phyloP scores from a whole-genome alignment of 2,888 invertebrate genomes.

The Gerosis bhagava region DNA sequence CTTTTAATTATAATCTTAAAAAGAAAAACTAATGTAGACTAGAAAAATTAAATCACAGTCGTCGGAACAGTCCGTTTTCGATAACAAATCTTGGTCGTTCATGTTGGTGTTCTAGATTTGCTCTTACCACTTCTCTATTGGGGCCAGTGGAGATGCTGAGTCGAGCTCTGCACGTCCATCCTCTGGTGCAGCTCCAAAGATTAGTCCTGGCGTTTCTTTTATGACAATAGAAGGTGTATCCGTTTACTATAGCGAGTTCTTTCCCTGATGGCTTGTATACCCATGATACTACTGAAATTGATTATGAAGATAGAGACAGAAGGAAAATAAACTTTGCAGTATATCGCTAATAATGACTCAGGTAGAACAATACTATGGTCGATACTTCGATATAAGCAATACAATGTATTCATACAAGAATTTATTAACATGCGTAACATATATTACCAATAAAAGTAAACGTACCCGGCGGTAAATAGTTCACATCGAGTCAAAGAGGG shows the following conservation, averaged over 20 bases:
- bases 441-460: too few species aligned
- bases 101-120: slow-evolving; percentile 37
- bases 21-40: too few species aligned
- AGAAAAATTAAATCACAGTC: slow-evolving; percentile 41
- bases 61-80: slow-evolving; percentile 28
- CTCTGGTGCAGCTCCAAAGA: slow-evolving; percentile 45
- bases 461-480: too few species aligned
- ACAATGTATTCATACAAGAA: too few species aligned
- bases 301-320: too few species aligned
- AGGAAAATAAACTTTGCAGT: too few species aligned
- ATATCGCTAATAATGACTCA: too few species aligned
- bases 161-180: slow-evolving; percentile 42
- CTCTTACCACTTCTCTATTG: slow-evolving; percentile 23
- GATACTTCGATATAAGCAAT: too few species aligned
- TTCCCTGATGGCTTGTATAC: slow-evolving; percentile 35
- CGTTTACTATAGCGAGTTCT: slow-evolving; percentile 34
- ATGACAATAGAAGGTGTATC: slow-evolving; percentile 41
- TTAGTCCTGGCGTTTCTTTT: slow-evolving; percentile 30
- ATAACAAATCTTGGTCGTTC: slow-evolving; percentile 30
- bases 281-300: slow-evolving; percentile 33
- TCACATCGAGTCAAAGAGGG: too few species aligned
- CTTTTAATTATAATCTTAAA: too few species aligned
- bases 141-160: slow-evolving; percentile 33
- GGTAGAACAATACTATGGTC: too few species aligned
- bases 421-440: too few species aligned